Conservation (phyloP, 2,113 vertebrate species). For the Osmerus eperlanus region DNA sequence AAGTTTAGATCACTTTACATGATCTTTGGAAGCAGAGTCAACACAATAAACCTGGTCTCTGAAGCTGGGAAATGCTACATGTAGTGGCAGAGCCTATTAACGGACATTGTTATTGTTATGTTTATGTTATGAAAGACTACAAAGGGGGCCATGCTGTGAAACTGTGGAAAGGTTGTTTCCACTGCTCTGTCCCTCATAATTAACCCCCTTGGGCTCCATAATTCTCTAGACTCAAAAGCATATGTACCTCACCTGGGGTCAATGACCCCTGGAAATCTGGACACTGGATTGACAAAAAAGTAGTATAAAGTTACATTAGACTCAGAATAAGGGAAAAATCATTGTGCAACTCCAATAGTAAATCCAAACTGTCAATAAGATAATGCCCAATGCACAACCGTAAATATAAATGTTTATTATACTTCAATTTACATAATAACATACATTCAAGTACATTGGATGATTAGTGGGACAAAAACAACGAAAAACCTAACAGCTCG, state of each 20-base stretch:
- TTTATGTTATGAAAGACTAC: neutral
- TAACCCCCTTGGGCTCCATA: slow-evolving; percentile 24
- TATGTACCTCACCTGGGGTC: too few species aligned
- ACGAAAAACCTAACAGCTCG: too few species aligned
- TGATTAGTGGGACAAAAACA: neutral
- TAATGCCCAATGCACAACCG: neutral
- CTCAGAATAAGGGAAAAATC: neutral
- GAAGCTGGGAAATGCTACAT: neutral
- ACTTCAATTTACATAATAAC: neutral
- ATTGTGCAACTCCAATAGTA: neutral
- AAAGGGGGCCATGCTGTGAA: slow-evolving; percentile 21
- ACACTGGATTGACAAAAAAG: neutral
- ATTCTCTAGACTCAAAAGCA: neutral
- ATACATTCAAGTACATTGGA: neutral
- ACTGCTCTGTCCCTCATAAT: slow-evolving; percentile 25
- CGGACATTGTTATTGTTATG: slow-evolving; percentile 15
- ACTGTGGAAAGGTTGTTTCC: slow-evolving; percentile 13
- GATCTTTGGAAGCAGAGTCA: neutral
- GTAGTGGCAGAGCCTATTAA: neutral
- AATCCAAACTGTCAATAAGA: neutral
- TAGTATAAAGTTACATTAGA: neutral
- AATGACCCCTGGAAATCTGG: neutral
- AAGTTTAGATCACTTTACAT: too few species aligned
- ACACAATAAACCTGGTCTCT: neutral
- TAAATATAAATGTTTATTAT: neutral